A percentile compares a stretch with the other conserved stretches of the same genome.
phyloP scores from a whole-genome alignment of 2,113 vertebrate species.

The Amphiprion ocellaris region DNA sequence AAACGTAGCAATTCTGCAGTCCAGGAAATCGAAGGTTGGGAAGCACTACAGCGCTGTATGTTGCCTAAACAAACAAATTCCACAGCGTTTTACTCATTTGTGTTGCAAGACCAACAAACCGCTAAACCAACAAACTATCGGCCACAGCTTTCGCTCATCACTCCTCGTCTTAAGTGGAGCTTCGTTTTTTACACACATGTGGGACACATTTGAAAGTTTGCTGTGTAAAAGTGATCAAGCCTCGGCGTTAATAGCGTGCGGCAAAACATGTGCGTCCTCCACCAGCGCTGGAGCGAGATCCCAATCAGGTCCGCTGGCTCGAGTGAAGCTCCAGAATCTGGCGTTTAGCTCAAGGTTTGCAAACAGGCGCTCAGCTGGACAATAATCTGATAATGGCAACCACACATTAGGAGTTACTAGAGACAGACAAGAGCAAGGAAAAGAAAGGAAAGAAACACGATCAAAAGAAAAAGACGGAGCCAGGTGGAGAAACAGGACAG shows the following conservation, averaged over 20 bases:
- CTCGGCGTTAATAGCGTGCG: conserved; percentile 19
- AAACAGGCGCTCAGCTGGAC: conserved; percentile 13
- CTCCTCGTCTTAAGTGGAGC: background rate
- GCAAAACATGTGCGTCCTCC: conserved; percentile 31
- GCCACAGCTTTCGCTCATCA: background rate
- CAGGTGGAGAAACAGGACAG: conserved; percentile 5
- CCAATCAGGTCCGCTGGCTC: conserved; percentile 28
- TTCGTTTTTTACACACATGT: conserved; percentile 42
- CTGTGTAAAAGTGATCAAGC: conserved; percentile 19
- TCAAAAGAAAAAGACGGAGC: conserved; percentile 58
- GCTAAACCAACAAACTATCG: conserved; percentile 38
- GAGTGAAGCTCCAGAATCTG: conserved; percentile 20
- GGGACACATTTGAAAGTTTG: conserved; percentile 18
- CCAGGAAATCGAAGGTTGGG: conserved; percentile 33
- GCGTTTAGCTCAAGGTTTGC: conserved; percentile 18
- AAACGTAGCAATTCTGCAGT: conserved; percentile 30
- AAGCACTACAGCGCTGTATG: conserved; percentile 20
- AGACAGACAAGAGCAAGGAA: conserved; percentile 8
- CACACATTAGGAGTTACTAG: conserved; percentile 53
- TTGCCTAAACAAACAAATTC: conserved; percentile 60
- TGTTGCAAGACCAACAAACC: conserved; percentile 16
- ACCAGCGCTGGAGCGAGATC: conserved; percentile 8
- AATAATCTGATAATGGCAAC: conserved; percentile 62
- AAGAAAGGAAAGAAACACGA: conserved; percentile 36
- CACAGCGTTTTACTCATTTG: conserved; percentile 49